Percentiles rank a stretch among this genome's conserved stretches.
phyloP scores from a whole-genome alignment of 2,888 invertebrate genomes.

The Dusona sp. region DNA sequence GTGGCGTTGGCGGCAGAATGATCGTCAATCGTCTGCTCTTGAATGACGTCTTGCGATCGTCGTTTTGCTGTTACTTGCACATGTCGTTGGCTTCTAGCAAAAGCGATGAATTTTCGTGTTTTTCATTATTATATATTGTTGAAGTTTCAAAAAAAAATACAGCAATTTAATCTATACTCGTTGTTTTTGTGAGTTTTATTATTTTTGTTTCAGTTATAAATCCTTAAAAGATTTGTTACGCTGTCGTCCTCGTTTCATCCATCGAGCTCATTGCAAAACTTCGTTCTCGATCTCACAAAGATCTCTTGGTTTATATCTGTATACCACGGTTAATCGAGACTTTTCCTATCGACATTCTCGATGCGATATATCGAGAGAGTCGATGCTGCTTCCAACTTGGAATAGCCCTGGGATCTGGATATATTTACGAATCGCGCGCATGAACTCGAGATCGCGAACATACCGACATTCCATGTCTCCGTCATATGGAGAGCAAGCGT shows the following conservation, averaged over 20 bases:
- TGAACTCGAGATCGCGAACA: slow-evolving; percentile 23
- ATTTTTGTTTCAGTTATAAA: not conserved
- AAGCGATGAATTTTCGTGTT: slow-evolving; percentile 1
- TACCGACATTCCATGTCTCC: slow-evolving; percentile 46
- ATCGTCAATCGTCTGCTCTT: slow-evolving; percentile 53
- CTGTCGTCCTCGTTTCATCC: slow-evolving; percentile 53
- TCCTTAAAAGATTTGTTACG: slow-evolving; percentile 40
- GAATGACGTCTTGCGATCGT: slow-evolving; percentile 19
- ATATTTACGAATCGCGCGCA: slow-evolving; percentile 21
- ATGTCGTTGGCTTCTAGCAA: not conserved
- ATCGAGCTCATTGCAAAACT: slow-evolving; percentile 51
- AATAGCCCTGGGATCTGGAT: slow-evolving; percentile 1
- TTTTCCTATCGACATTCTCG: slow-evolving; percentile 35
- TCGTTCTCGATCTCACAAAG: slow-evolving; percentile 58
- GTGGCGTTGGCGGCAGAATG: slow-evolving; percentile 32
- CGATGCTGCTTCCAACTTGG: not conserved
- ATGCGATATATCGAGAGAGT: slow-evolving; percentile 23
- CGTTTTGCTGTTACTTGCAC: slow-evolving; percentile 11
- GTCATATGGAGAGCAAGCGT: slow-evolving; percentile 16
- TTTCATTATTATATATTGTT: not conserved
- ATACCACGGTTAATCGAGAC: not conserved
- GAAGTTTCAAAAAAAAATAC: not conserved
- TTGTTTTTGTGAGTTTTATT: not conserved
- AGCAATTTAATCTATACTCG: not conserved
- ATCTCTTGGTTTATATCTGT: not conserved